A percentile compares a stretch with the other conserved stretches of the same genome.
phyloP scores from a whole-genome alignment of 2,888 invertebrate species.

The Tuberolachnus salignus region DNA sequence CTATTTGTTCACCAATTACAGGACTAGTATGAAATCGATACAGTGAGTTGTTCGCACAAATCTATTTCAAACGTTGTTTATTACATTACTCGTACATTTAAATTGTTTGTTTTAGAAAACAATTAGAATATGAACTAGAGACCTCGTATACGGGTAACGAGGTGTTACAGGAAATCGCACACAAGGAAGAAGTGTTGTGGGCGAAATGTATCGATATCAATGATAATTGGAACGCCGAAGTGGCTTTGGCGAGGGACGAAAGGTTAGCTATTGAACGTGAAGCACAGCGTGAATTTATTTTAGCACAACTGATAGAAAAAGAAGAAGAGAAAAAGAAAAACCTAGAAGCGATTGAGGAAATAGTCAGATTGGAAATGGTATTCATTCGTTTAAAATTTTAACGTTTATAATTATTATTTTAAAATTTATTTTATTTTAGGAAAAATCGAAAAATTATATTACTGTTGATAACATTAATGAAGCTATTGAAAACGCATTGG shows the following conservation, averaged over 20 bases:
- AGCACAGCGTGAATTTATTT: slow-evolving; percentile 49
- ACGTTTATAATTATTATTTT: background rate
- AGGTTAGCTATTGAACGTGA: slow-evolving; percentile 38
- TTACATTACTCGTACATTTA: background rate
- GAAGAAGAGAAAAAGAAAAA: slow-evolving; percentile 59
- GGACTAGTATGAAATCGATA: slow-evolving; percentile 66
- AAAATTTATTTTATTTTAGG: slow-evolving; percentile 63
- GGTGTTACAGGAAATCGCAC: slow-evolving; percentile 17
- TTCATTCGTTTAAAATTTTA: background rate
- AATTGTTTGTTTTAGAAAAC: slow-evolving; percentile 24
- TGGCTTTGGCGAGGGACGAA: slow-evolving; percentile 6
- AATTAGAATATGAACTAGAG: slow-evolving; percentile 34
- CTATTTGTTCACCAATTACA: slow-evolving; percentile 75
- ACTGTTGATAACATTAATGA: slow-evolving; percentile 77
- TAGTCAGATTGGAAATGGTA: slow-evolving; percentile 66
- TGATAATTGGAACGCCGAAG: slow-evolving; percentile 44
- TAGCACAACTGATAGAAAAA: slow-evolving; percentile 60
- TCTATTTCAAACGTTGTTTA: background rate
- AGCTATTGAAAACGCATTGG: slow-evolving; percentile 79
- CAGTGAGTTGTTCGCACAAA: slow-evolving; percentile 62
- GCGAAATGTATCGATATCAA: slow-evolving; percentile 25
- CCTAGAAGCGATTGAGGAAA: slow-evolving; percentile 61
- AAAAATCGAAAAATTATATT: slow-evolving; percentile 72
- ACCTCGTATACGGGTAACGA: slow-evolving; percentile 23
- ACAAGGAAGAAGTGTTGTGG: slow-evolving; percentile 47